Evolutionary conservation across 2,113 vertebrate species (phyloP).

Genomic region (Pollimyrus isidori): DNA sequence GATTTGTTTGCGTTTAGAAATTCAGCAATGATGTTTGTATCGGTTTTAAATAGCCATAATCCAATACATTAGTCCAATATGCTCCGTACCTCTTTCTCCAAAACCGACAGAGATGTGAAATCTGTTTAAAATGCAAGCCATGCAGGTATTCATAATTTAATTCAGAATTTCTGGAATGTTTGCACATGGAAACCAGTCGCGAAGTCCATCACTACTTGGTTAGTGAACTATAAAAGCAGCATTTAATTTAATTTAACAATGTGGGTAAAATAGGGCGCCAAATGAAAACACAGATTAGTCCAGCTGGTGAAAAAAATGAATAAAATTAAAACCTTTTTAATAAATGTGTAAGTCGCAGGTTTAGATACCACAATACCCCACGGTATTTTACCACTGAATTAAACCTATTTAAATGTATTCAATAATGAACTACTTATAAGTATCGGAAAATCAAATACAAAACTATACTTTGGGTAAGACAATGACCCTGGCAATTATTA

Average conservation of each 20-base stretch:
- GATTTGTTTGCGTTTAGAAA: conserved; percentile 13
- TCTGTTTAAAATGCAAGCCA: conserved; percentile 13
- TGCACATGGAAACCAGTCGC: conserved; percentile 4
- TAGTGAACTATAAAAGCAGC: not conserved
- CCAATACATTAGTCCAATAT: conserved; percentile 18
- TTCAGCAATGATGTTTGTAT: conserved; percentile 1
- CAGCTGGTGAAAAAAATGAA: not conserved
- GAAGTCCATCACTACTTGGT: not conserved
- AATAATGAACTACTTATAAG: not conserved
- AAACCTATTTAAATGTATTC: not conserved
- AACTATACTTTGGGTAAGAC: not conserved
- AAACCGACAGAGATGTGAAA: conserved; percentile 3
- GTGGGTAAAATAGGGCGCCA: not conserved
- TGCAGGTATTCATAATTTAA: not conserved
- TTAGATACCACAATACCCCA: not conserved
- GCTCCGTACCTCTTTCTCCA: conserved; percentile 11
- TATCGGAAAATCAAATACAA: not conserved
- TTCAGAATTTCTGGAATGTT: conserved; percentile 17
- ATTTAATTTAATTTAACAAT: not conserved
- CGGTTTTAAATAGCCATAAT: not conserved
- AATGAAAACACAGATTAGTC: not conserved
- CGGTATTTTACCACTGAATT: not conserved
- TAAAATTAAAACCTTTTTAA: not conserved
- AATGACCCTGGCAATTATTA: not conserved
- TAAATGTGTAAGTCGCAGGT: not conserved